A percentile compares a stretch with the other conserved stretches of the same genome.
Conservation (phyloP, 2,113 vertebrate genomes). For the Athene noctua region DNA sequence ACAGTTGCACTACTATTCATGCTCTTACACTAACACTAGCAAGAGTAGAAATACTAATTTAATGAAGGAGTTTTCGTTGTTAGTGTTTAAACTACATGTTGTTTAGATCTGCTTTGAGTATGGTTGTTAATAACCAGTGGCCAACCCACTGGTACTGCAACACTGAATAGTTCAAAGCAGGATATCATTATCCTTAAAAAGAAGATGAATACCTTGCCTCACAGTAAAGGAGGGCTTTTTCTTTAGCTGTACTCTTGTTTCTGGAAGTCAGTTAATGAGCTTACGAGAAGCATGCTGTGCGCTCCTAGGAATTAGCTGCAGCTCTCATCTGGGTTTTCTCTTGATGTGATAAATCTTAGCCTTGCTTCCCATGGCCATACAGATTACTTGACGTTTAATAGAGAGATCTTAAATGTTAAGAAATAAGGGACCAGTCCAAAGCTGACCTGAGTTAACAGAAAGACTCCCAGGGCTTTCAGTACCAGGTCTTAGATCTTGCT, state of each 20-base stretch:
- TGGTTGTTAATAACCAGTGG: conserved; percentile 15
- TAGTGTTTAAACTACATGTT: neutral
- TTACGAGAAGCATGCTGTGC: conserved; percentile 7
- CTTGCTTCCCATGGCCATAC: neutral
- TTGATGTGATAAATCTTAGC: neutral
- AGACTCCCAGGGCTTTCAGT: neutral
- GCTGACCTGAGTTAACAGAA: neutral
- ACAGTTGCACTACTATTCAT: conserved; percentile 35
- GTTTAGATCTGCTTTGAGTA: conserved; percentile 20
- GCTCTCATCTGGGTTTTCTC: conserved; percentile 10
- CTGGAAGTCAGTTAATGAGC: conserved; percentile 41
- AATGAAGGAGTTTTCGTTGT: neutral
- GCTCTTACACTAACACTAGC: neutral
- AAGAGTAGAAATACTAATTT: neutral
- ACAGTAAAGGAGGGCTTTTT: neutral
- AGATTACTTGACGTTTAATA: neutral
- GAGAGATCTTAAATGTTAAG: neutral
- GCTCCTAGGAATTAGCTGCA: conserved; percentile 3
- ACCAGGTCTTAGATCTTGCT: neutral
- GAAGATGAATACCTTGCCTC: conserved; percentile 41
- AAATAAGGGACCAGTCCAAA: neutral
- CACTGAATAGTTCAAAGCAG: conserved; percentile 29
- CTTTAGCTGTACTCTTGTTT: conserved; percentile 32
- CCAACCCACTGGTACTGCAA: conserved; percentile 20
- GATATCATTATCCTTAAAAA: conserved; percentile 46